Evolutionary conservation across 2,797 vertebrate genomes (phyloP).

Genomic region (Centropyge bicolor): DNA sequence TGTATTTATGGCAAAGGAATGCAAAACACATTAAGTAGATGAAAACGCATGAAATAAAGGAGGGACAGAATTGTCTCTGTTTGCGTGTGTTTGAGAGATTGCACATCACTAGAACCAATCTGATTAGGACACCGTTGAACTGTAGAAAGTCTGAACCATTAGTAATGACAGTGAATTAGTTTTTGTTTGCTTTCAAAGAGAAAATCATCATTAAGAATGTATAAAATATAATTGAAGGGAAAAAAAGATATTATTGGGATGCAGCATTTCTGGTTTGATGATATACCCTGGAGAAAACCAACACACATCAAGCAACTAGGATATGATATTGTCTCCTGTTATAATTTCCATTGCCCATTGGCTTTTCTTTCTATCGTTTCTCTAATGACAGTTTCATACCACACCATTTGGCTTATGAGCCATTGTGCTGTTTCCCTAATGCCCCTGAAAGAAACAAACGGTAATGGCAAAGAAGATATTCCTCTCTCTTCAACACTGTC

Average conservation of each 20-base stretch:
- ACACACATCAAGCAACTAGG: slow-evolving; percentile 58
- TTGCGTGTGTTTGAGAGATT: slow-evolving; percentile 3
- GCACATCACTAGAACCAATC: slow-evolving; percentile 38
- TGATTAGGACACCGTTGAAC: slow-evolving; percentile 34
- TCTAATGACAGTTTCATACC: slow-evolving; percentile 73
- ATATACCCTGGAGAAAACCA: slow-evolving; percentile 64
- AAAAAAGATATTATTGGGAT: slow-evolving; percentile 54
- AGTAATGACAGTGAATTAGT: slow-evolving; percentile 38
- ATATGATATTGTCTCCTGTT: slow-evolving; percentile 49
- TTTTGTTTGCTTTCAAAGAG: slow-evolving; percentile 51
- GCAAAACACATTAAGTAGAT: slow-evolving; percentile 18
- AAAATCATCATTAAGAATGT: slow-evolving; percentile 49
- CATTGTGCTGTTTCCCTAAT: slow-evolving; percentile 69
- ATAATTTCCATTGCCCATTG: slow-evolving; percentile 69
- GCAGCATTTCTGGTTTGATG: slow-evolving; percentile 58
- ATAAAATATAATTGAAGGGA: slow-evolving; percentile 65
- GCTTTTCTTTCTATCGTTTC: slow-evolving; percentile 65
- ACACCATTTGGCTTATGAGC: slow-evolving; percentile 78
- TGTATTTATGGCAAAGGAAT: slow-evolving; percentile 26
- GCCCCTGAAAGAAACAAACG: slow-evolving; percentile 59
- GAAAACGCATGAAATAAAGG: slow-evolving; percentile 16
- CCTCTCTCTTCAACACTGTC: slow-evolving; percentile 42
- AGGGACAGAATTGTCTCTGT: not conserved
- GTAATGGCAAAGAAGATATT: slow-evolving; percentile 43
- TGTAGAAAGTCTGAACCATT: slow-evolving; percentile 27